phyloP scores from a whole-genome alignment of 2,888 invertebrate genomes.

The Lasioglossum figueresi region DNA sequence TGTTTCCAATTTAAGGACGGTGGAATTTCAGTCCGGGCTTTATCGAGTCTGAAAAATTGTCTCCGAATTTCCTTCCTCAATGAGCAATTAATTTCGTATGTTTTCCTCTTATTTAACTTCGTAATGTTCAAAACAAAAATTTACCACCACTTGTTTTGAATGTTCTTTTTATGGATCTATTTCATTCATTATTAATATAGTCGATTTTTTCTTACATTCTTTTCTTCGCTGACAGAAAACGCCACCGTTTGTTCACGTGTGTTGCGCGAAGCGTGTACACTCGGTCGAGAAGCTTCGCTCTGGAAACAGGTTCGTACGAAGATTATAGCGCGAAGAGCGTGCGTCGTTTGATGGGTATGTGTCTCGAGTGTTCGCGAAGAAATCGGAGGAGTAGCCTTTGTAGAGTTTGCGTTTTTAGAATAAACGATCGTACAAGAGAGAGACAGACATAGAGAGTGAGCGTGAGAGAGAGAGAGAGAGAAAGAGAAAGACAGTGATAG shows the following conservation, averaged over 20 bases:
- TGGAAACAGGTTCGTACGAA: constrained; percentile 23
- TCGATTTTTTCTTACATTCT: no score
- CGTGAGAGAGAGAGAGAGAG: neutral
- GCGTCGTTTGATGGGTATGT: constrained; percentile 23
- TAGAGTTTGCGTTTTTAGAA: constrained; percentile 9
- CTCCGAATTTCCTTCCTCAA: neutral
- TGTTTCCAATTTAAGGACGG: neutral
- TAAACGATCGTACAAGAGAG: constrained; percentile 35
- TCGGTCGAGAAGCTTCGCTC: neutral
- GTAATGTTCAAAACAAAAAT: no score
- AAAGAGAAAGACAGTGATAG: neutral
- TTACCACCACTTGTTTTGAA: no score
- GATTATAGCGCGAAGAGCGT: constrained; percentile 31
- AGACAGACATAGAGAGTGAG: constrained; percentile 4
- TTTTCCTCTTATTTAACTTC: no score
- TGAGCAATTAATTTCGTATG: neutral
- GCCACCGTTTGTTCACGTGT: neutral
- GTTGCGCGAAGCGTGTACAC: neutral
- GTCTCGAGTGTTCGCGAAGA: constrained; percentile 43
- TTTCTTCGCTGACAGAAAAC: neutral
- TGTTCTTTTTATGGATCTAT: neutral
- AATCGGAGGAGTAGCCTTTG: constrained; percentile 42
- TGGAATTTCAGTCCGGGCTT: no score
- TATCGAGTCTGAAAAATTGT: neutral
- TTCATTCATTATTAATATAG: neutral